These are phyloP conservation scores for Drosophila atroscutellata DNA, from an alignment of 2,888 invertebrate species.

Conservation along the genomic window DNA sequence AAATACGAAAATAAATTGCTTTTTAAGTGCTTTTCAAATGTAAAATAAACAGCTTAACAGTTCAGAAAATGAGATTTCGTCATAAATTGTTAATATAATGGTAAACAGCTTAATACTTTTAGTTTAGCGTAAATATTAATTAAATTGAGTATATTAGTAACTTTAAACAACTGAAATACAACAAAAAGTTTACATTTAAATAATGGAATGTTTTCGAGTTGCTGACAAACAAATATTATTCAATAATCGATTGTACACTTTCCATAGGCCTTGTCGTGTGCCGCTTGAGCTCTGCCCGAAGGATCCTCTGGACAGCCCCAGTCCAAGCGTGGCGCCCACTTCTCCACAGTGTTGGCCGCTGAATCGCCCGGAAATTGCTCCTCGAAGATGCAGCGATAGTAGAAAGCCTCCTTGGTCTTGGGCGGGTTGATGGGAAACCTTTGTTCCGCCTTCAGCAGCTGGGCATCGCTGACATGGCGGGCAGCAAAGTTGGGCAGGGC, in stretches of 20 bases:
- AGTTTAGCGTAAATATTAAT: neutral
- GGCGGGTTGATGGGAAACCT: constrained; percentile 90
- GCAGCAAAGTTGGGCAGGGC: constrained; percentile 85
- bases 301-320: constrained; percentile 83
- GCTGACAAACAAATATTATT: neutral
- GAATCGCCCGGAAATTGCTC: constrained; percentile 76
- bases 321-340: constrained; percentile 81
- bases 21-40: neutral
- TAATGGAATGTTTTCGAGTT: neutral
- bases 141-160: neutral
- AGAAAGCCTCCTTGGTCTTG: constrained; percentile 90
- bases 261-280: constrained; percentile 58
- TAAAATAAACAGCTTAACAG: neutral
- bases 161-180: neutral
- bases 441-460: constrained; percentile 84
- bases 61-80: neutral
- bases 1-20: neutral
- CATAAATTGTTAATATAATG: neutral
- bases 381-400: constrained; percentile 86
- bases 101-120: neutral
- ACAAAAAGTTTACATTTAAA: neutral
- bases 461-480: constrained; percentile 87
- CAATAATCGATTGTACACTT: constrained; percentile 31
- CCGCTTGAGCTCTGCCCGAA: constrained; percentile 78
- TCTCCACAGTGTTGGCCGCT: constrained; percentile 76